Evolutionary conservation across 2,888 invertebrate species (phyloP).

Genomic region (Campaea margaritaria): DNA sequence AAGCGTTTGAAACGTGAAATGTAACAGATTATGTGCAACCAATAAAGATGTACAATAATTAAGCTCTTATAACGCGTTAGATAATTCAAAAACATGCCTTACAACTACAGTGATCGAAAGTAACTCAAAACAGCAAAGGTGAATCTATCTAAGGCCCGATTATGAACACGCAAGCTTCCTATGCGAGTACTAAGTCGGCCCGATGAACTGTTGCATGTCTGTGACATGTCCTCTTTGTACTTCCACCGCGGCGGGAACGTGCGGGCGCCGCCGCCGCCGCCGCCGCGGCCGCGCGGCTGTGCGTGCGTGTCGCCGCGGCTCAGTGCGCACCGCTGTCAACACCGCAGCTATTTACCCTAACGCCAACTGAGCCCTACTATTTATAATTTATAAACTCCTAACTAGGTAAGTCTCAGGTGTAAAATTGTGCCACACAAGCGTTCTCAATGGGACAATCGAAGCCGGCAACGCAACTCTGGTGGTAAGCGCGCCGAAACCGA

Average conservation of each 20-base stretch:
- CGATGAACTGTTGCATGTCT: constrained; percentile 59
- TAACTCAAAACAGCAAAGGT: constrained; percentile 40
- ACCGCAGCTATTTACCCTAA: constrained; percentile 59
- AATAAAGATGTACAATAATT: constrained; percentile 21
- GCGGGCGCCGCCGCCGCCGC: constrained; percentile 59
- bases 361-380: constrained; percentile 69
- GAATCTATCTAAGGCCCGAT: constrained; percentile 62
- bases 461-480: constrained; percentile 56
- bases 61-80: constrained; percentile 27
- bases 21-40: constrained; percentile 31
- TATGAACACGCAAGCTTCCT: constrained; percentile 61
- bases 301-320: constrained; percentile 39
- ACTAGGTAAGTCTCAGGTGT: constrained; percentile 78
- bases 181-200: constrained; percentile 45
- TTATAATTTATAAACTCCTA: constrained; percentile 80
- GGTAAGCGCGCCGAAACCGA: constrained; percentile 44
- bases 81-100: constrained; percentile 30
- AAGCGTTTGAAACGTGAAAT: constrained; percentile 28
- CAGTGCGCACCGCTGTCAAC: constrained; percentile 46
- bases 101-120: constrained; percentile 22
- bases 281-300: constrained; percentile 47
- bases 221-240: constrained; percentile 61
- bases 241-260: constrained; percentile 68
- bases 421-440: constrained; percentile 81
- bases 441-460: constrained; percentile 69